Evolutionary conservation across 2,113 vertebrate species (phyloP).

Genomic region (Urocitellus parryii): DNA sequence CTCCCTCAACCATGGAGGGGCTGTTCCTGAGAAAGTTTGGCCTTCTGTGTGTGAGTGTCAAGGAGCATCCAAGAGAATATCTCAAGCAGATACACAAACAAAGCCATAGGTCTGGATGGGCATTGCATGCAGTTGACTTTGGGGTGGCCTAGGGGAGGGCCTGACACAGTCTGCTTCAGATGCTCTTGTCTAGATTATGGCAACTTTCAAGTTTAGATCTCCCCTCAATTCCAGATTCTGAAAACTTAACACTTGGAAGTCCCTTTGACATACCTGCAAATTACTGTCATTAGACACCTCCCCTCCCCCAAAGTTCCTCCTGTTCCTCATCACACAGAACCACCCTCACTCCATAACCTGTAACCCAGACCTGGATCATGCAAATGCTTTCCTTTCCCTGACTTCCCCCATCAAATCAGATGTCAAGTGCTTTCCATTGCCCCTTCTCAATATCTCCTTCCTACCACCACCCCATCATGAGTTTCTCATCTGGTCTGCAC

Average conservation of each 20-base stretch:
- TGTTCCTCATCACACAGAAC: background rate
- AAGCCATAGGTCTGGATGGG: background rate
- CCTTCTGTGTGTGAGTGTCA: no score
- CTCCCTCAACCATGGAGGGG: no score
- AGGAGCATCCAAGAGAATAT: rapidly evolving
- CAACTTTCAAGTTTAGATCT: background rate
- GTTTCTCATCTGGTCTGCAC: background rate
- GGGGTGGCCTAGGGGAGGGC: background rate
- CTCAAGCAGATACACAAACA: background rate
- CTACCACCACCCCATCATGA: rapidly evolving
- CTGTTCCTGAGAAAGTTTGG: no score
- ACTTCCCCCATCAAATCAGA: background rate
- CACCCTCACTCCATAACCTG: no score
- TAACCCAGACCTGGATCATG: background rate
- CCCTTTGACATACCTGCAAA: background rate
- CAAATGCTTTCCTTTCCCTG: no score
- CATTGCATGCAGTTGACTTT: rapidly evolving
- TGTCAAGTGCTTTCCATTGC: background rate
- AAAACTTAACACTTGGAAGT: background rate
- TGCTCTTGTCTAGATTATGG: background rate
- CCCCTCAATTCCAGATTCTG: background rate
- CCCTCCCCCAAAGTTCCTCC: background rate
- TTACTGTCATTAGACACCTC: rapidly evolving
- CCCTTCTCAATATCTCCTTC: background rate
- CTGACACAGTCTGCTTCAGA: background rate